These are phyloP conservation scores for Oscheius sp. DNA, from an alignment of 2,888 invertebrate genomes.

Conservation along the genomic window DNA sequence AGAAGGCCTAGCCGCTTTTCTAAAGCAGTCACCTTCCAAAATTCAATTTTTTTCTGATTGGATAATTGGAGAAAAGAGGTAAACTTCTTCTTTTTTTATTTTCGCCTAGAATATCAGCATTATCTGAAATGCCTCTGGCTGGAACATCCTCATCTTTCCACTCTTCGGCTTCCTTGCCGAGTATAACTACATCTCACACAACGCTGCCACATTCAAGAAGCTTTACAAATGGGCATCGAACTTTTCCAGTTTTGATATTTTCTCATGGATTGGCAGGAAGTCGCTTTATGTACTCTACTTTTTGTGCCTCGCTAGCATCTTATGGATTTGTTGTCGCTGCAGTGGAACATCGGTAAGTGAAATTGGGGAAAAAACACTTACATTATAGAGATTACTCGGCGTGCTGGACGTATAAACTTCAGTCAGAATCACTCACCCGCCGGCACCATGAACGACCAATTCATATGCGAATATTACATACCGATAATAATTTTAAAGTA, in stretches of 20 bases:
- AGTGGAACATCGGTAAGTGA: slow-evolving; percentile 75
- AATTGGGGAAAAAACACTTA: no score
- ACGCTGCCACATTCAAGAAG: slow-evolving; percentile 42
- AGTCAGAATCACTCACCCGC: slow-evolving; percentile 48
- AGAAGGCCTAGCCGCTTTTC: slow-evolving; percentile 73
- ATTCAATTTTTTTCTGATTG: slow-evolving; percentile 62
- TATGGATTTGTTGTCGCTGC: slow-evolving; percentile 78
- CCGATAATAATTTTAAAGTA: slow-evolving; percentile 71
- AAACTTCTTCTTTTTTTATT: neutral
- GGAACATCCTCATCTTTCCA: slow-evolving; percentile 7
- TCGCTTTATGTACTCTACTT: slow-evolving; percentile 76
- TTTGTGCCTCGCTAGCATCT: slow-evolving; percentile 78
- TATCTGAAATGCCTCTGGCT: slow-evolving; percentile 17
- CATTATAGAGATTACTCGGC: slow-evolving; percentile 60
- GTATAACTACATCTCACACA: slow-evolving; percentile 22
- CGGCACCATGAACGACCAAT: slow-evolving; percentile 57
- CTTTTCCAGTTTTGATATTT: slow-evolving; percentile 76
- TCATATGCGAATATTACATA: slow-evolving; percentile 51
- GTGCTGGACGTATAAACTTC: slow-evolving; percentile 59
- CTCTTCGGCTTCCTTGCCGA: slow-evolving; percentile 29
- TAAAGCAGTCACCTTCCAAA: slow-evolving; percentile 64
- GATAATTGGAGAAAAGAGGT: slow-evolving; percentile 64
- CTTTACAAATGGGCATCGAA: slow-evolving; percentile 51
- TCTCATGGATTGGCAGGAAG: slow-evolving; percentile 79
- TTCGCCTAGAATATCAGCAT: slow-evolving; percentile 1